A percentile compares a stretch with the other conserved stretches of the same genome.
Conservation (phyloP, 2,113 vertebrate genomes). For the Sphaerodactylus townsendi region DNA sequence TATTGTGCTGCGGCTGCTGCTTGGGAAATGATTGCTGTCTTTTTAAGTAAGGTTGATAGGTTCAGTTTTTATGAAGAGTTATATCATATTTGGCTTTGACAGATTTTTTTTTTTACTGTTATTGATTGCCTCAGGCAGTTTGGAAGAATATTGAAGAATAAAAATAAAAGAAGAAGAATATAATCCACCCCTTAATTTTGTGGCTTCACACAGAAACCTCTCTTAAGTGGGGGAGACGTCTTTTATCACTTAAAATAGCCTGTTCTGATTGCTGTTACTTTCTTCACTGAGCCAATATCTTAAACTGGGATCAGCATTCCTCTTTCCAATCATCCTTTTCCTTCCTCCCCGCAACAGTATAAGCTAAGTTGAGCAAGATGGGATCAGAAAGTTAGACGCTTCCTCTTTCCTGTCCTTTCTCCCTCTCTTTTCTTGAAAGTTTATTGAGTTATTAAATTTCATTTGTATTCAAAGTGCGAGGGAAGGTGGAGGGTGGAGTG, state of each 20-base stretch:
- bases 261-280: not conserved
- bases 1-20: no score
- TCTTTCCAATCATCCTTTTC: not conserved
- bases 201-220: not conserved
- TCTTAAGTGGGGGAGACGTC: no score
- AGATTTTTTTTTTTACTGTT: no score
- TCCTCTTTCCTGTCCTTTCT: not conserved
- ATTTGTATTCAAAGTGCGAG: not conserved
- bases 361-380: not conserved
- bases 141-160: no score
- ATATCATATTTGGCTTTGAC: no score
- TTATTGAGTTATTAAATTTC: not conserved
- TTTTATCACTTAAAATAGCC: not conserved
- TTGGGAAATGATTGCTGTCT: no score
- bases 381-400: not conserved
- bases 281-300: not conserved
- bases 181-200: not conserved
- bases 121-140: no score
- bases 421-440: not conserved
- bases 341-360: not conserved
- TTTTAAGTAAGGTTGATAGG: no score
- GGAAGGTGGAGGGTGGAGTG: no score
- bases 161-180: no score
- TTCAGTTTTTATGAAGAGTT: no score
- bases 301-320: not conserved